Evolutionary conservation across 2,888 invertebrate species (phyloP).

Genomic region (Tortricodes alternella): DNA sequence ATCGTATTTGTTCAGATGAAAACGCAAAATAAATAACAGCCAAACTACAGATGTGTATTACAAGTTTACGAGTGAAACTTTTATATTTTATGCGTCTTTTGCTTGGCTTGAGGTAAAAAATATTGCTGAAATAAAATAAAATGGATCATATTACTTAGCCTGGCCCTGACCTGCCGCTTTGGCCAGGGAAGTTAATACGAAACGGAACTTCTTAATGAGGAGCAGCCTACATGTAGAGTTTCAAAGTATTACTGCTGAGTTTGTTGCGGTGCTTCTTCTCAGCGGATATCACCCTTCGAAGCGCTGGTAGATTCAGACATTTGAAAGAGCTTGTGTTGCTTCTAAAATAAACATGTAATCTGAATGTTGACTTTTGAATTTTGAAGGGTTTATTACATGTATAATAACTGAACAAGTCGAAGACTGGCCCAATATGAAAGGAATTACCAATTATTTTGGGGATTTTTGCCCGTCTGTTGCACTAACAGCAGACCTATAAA

Average conservation of each 20-base stretch:
- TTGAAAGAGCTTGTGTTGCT: no score
- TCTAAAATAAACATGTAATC: no score
- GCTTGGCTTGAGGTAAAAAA: background rate
- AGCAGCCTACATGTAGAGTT: slow-evolving; percentile 4
- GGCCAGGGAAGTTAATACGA: slow-evolving; percentile 7
- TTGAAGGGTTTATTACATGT: no score
- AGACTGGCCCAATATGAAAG: no score
- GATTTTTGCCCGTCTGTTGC: no score
- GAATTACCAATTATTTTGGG: no score
- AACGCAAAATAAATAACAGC: slow-evolving; percentile 2
- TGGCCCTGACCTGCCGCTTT: slow-evolving; percentile 13
- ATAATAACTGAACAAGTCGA: no score
- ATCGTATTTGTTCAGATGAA: slow-evolving; percentile 2
- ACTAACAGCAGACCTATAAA: no score
- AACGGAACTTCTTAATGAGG: slow-evolving; percentile 28
- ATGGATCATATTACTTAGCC: background rate
- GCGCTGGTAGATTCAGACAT: no score
- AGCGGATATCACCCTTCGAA: no score
- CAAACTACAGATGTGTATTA: background rate
- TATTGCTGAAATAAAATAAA: background rate
- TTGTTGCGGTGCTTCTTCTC: no score
- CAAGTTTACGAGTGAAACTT: background rate
- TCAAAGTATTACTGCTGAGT: background rate
- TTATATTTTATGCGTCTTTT: background rate
- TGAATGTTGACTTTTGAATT: no score